Base-by-base conservation (phyloP, 2,797 vertebrate genomes). In the Lemur catta region DNA sequence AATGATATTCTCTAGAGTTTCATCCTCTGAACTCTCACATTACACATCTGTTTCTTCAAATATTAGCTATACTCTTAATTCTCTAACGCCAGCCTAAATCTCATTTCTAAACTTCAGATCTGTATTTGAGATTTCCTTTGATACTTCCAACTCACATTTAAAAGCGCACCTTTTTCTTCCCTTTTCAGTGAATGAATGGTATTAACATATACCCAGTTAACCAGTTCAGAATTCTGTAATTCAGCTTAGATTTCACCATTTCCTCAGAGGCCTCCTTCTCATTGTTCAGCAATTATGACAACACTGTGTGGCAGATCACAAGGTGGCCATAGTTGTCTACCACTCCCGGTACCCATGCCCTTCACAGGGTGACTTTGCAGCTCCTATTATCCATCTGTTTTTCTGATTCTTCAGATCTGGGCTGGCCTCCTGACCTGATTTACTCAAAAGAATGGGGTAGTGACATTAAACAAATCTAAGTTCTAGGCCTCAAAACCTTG, bases 81-180 rank as follows among this genome's bases (percentile, higher is more conserved):
- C 35, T 84, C 0, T 57, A 65, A 67, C 13, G 93, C 20, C 30
- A 91, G 24, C 22, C 55, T 72, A 43, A 84, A 55, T 74, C 74
- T 85, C 35, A 94, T 67, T 94, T 84, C 63, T 84, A 14, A 94
- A 55, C 75, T 94, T 84, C 46, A 92, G 4, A n/a, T 91, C 18
- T 69, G 24, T 76, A 33, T 82, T 89, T 78, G 75, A 96, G 80
- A 61, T 89, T 71, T 65, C 26, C 6, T 48, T 69, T 15, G 22
- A 18, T 9, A 48, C 84, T 91, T 89, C 41, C 17, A 84, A 46
- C 13, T 61, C 65, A 35, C 50, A 24, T 52, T 92, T 78, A 48
- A 92, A 57, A 67, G 59, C 9, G 24, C 3, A 79, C 30, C 81
- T 59, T 81, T 59, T 78, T 89, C 17, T 91, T 63, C 30, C 43